Evolutionary conservation across 1,140 invertebrate genomes (phyloP).

Genomic region (Papilio xuthus): DNA sequence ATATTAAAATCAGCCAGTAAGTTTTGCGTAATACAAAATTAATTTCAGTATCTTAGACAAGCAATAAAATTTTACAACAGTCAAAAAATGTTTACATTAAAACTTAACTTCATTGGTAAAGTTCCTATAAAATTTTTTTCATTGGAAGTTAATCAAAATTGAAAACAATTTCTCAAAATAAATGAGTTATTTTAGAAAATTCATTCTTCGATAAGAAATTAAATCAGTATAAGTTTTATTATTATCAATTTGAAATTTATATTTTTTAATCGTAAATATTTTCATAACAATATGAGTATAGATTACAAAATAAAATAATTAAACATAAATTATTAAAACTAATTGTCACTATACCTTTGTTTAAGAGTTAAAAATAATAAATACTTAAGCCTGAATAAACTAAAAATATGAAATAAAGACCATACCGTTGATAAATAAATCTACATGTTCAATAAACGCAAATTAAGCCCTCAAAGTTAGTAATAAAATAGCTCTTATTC

Average conservation of each 20-base stretch:
- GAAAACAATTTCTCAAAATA: background rate
- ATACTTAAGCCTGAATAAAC: background rate
- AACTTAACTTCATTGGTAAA: background rate
- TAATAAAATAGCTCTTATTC: background rate
- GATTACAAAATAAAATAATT: background rate
- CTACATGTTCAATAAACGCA: too few species aligned
- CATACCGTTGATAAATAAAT: background rate
- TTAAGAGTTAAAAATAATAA: background rate
- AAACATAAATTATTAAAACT: background rate
- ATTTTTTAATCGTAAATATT: background rate
- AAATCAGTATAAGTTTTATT: too few species aligned
- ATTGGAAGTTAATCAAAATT: background rate
- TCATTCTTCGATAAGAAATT: too few species aligned
- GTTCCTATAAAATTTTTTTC: background rate
- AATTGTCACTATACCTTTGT: background rate
- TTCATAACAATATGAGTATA: too few species aligned
- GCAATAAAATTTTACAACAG: background rate
- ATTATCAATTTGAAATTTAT: background rate
- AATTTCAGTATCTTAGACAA: background rate
- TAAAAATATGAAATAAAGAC: background rate
- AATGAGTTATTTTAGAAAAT: background rate
- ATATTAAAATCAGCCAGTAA: slow-evolving; percentile 7
- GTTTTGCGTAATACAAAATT: background rate
- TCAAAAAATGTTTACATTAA: background rate
- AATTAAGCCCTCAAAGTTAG: background rate